These are phyloP conservation scores for Thera obeliscata DNA, from an alignment of 2,888 invertebrate genomes.

Conservation along the genomic window DNA sequence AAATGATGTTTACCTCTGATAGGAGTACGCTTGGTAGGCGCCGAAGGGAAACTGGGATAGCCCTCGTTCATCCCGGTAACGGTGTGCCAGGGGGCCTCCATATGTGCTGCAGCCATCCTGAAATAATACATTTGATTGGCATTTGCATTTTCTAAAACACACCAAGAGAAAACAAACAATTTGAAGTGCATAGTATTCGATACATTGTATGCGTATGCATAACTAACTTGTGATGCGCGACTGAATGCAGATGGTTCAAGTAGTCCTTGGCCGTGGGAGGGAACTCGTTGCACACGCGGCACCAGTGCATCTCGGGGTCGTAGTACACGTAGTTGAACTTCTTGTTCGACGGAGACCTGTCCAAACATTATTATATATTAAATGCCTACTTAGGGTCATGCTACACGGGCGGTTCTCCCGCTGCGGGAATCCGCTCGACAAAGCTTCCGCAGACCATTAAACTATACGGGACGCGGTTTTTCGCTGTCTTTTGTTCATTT, in stretches of 20 bases:
- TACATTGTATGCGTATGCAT: too few relatives aligned
- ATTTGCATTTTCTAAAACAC: background rate
- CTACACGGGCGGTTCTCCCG: too few relatives aligned
- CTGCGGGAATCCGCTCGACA: too few relatives aligned
- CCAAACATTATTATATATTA: background rate
- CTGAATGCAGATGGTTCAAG: constrained; percentile 91
- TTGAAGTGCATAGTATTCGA: background rate
- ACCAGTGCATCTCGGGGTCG: constrained; percentile 96
- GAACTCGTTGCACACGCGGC: constrained; percentile 93
- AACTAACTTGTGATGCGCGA: constrained; percentile 88
- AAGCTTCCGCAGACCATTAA: too few relatives aligned
- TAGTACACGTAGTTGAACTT: constrained; percentile 92
- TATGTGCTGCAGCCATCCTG: constrained; percentile 78
- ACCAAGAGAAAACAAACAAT: constrained; percentile 8
- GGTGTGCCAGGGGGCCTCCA: constrained; percentile 91
- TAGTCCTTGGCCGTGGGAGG: constrained; percentile 94
- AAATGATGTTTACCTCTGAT: constrained; percentile 87
- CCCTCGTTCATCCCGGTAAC: constrained; percentile 86
- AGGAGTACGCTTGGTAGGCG: constrained; percentile 91
- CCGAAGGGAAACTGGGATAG: constrained; percentile 87
- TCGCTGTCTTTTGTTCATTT: too few relatives aligned
- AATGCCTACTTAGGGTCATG: too few relatives aligned
- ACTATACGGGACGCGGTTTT: too few relatives aligned
- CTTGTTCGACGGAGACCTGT: constrained; percentile 69
- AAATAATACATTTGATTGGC: background rate